Conservation (phyloP, 1,140 invertebrate species). For the Sitobion miscanthi region DNA sequence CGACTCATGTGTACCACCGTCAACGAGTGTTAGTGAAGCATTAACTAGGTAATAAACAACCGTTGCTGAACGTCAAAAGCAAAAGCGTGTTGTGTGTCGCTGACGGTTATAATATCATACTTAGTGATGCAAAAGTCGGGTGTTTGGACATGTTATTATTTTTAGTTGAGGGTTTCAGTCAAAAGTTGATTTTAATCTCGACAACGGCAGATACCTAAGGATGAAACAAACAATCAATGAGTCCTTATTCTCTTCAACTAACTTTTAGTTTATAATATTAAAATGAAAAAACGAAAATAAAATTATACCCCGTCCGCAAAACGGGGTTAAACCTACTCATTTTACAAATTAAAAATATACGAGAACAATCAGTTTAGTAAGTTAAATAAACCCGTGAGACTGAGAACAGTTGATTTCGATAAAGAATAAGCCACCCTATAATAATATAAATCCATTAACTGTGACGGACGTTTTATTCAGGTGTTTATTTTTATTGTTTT, state of each 20-base stretch:
- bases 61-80: constrained; percentile 45
- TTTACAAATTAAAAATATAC: neutral
- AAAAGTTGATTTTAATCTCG: neutral
- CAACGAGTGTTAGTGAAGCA: constrained; percentile 18
- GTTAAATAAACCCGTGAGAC: neutral
- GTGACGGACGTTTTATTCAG: neutral
- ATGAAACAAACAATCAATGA: neutral
- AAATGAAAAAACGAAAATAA: neutral
- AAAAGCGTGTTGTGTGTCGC: constrained; percentile 38
- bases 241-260: neutral
- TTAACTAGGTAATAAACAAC: constrained; percentile 53
- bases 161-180: neutral
- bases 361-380: neutral
- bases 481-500: neutral
- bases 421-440: neutral
- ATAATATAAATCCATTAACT: too few relatives aligned
- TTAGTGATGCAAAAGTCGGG: neutral
- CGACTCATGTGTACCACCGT: neutral
- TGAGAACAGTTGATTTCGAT: neutral
- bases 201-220: neutral
- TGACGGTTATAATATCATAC: constrained; percentile 45
- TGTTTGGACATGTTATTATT: constrained; percentile 21
- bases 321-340: neutral
- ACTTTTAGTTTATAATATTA: neutral
- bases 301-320: neutral